Evolutionary conservation across 2,113 vertebrate species (phyloP).

Genomic region (Bos taurus): DNA sequence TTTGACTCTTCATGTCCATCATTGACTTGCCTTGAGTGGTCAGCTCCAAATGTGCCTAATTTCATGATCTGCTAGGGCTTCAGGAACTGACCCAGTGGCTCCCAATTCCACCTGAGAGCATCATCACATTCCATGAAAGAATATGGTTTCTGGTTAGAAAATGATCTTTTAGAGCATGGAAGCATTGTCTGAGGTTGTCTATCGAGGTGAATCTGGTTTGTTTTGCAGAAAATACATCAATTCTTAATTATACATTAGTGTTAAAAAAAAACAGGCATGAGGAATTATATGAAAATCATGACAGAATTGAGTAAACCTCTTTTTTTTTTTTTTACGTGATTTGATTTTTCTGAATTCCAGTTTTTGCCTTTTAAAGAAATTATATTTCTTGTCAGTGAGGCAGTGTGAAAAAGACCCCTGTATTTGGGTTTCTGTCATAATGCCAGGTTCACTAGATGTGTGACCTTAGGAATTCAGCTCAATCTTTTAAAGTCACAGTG

Average conservation of each 20-base stretch:
- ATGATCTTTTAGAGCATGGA: background rate
- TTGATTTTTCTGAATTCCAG: background rate
- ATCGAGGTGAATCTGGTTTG: background rate
- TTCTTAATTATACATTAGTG: background rate
- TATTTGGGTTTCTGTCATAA: background rate
- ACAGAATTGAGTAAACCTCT: background rate
- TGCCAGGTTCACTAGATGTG: background rate
- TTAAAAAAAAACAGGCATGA: background rate
- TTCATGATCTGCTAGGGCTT: background rate
- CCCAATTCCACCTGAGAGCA: background rate
- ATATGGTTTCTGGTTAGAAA: background rate
- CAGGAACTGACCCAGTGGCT: background rate
- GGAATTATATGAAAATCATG: background rate
- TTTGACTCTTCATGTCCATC: background rate
- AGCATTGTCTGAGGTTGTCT: background rate
- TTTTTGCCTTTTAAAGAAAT: background rate
- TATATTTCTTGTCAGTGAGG: background rate
- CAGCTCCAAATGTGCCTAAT: conserved; percentile 27
- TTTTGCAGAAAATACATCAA: background rate
- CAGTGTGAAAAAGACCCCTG: background rate
- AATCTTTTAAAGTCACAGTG: background rate
- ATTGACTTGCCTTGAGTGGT: background rate
- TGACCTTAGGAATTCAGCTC: background rate
- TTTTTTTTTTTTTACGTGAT: background rate
- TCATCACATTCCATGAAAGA: background rate